Evolutionary conservation across 2,797 vertebrate genomes (phyloP), one percentile per base, ranked within the genome.

Genomic region (Protonibea diacanthus): DNA sequence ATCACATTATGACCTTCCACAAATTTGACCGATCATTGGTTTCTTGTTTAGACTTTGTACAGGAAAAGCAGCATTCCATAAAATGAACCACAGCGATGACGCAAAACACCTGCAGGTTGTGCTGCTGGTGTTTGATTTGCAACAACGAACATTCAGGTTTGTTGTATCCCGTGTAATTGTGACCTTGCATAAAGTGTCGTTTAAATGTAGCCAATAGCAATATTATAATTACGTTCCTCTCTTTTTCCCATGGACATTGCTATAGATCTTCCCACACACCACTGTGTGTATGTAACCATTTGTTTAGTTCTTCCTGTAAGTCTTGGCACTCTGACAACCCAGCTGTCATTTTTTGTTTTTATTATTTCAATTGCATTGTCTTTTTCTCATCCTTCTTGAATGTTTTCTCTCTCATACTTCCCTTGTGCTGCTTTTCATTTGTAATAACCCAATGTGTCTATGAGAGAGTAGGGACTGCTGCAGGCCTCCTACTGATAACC

Each of bases 401-500:
- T 63, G 62, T 67, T 72, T 56, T 56, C 3, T 44, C 53, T 58
- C 33, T 70, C 21, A 38, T 53, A 40, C 56, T 60, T 23, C 27
- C 53, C 64, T 59, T 71, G 78, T 83, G 71, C 86, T 77, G 79
- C 86, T 83, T 89, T 90, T 91, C 84, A 88, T 90, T 88, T 91
- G 83, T 91, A 89, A 92, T 84, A 82, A 77, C 55, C 71, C 66
- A 66, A 55, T 76, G 86, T 91, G 82, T 91, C 84, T 87, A 55
- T 74, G 80, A 81, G 63, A n/a, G 44, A 56, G 82, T 60, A 64
- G 81, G 79, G 88, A 83, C 59, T 33, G 68, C 86, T 87, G 78
- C 82, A 78, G 74, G 80, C 84, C 62, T 21, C 66, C 73, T 82
- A 79, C 89, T 82, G 92, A 94, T 94, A 93, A 92, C 91, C 89